Base-by-base conservation (phyloP, 2,888 invertebrate genomes). In the Ethmia dodecea region DNA sequence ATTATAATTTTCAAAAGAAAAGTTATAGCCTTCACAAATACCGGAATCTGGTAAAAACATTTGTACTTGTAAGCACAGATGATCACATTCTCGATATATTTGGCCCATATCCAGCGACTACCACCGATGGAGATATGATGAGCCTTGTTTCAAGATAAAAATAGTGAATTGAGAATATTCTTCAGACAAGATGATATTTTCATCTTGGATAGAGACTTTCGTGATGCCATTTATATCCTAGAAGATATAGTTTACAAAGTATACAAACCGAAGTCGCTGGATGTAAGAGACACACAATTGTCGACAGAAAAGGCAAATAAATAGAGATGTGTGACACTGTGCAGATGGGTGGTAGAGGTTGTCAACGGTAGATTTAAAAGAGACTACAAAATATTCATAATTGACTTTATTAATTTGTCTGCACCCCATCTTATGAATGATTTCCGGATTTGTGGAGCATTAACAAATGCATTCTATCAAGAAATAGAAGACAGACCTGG, bases 201-300 rank as follows among this genome's bases (percentile, higher is more conserved):
- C 16, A 33, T 47, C 24, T 28, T 47, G 10, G 42, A 44, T 30
- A 36, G 42, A 13, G 43, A 42, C 12, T 47, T 47, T 35, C 30
- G 39, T 8, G 42, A 47, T 28, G 22, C 38, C 8, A 28, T 47
- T 8, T 3, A 5, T 6, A 12, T 27, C 2, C n/a, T 27, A 27
- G 9, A 4, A 11, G 3, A 3, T 27, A 12, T 27, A 12, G 27
- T 11, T 27, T 27, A 12, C 28, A 20, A 31, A 13, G 22, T 33
- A 6, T 29, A 36, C 28, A 40, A 35, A 20, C 40, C 45, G 6
- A 38, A 42, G 13, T 26, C 31, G 5, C 8, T 40, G 24, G 37
- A 34, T 9, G 31, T 22, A 31, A 37, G 35, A 3, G 38, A 42
- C 25, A 28, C 31, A 28, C 42, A 45, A 22, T 26, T 45, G 3